Percentiles rank a stretch among this genome's conserved stretches.
These are phyloP conservation scores for Oryzias javanicus DNA, from an alignment of 2,113 vertebrate genomes.

Conservation along the genomic window DNA sequence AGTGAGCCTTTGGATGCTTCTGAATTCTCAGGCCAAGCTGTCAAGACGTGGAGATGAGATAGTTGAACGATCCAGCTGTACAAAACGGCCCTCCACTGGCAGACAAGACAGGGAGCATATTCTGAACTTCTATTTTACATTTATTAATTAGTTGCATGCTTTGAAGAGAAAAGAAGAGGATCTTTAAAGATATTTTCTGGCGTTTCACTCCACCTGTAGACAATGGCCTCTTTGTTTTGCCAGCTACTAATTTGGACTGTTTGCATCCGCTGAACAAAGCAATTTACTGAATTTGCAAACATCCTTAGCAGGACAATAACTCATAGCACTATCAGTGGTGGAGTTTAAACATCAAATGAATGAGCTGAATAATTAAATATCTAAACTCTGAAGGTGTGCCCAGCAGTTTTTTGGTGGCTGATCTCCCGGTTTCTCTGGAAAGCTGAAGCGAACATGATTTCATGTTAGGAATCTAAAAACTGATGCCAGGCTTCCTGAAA, in stretches of 20 bases:
- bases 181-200: too few species aligned
- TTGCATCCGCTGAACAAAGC: conserved; percentile 72
- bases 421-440: conserved; percentile 64
- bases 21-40: conserved; percentile 29
- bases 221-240: conserved; percentile 55
- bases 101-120: conserved; percentile 35
- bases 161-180: conserved; percentile 39
- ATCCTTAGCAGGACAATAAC: conserved; percentile 67
- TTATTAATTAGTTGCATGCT: conserved; percentile 70
- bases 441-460: conserved; percentile 77
- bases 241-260: conserved; percentile 70
- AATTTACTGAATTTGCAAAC: conserved; percentile 74
- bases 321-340: conserved; percentile 67
- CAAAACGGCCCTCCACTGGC: conserved; percentile 42
- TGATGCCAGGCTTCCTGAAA: conserved; percentile 67
- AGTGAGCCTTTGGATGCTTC: conserved; percentile 23
- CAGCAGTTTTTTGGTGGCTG: conserved; percentile 60
- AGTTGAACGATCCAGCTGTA: conserved; percentile 13
- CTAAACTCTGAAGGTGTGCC: conserved; percentile 67
- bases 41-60: conserved; percentile 10
- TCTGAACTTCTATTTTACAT: conserved; percentile 72
- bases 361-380: conserved; percentile 71
- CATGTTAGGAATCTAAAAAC: conserved; percentile 62
- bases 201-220: not conserved
- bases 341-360: conserved; percentile 73